These are phyloP conservation scores for Sebastes diploproa DNA, from an alignment of 2,797 vertebrate species.

Conservation along the genomic window DNA sequence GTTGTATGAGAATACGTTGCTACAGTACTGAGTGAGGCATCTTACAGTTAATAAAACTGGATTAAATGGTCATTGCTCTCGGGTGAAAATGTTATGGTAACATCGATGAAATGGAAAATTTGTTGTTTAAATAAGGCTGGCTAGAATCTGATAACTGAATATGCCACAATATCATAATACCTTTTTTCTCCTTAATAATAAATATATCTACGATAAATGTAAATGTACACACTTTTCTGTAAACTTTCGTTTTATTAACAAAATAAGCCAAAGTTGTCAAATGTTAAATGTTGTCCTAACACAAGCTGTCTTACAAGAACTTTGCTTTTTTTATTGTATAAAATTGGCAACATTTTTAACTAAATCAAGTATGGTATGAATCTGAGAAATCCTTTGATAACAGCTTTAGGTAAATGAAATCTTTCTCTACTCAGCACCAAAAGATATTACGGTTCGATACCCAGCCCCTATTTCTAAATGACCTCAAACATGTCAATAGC, in stretches of 20 bases:
- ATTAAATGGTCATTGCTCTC: not conserved
- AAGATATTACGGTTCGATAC: not conserved
- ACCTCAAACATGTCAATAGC: not conserved
- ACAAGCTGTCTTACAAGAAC: not conserved
- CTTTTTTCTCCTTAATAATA: not conserved
- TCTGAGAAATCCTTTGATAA: not conserved
- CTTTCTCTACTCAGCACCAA: not conserved
- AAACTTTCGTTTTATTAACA: not conserved
- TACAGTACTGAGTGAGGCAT: not conserved
- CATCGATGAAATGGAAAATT: fast-evolving
- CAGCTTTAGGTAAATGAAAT: not conserved
- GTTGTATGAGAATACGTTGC: too few relatives aligned
- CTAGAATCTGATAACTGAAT: fast-evolving
- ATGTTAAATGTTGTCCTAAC: not conserved
- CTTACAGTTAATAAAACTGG: not conserved
- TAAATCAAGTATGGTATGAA: not conserved
- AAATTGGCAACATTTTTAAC: not conserved
- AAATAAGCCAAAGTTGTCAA: not conserved
- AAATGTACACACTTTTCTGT: not conserved
- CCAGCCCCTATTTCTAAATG: not conserved
- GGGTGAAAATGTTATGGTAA: not conserved
- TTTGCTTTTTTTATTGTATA: not conserved
- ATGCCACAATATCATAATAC: not conserved
- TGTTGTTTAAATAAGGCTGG: not conserved
- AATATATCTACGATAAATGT: not conserved